Evolutionary conservation across 2,888 invertebrate genomes (phyloP).

Genomic region (Lomographa bimaculata): DNA sequence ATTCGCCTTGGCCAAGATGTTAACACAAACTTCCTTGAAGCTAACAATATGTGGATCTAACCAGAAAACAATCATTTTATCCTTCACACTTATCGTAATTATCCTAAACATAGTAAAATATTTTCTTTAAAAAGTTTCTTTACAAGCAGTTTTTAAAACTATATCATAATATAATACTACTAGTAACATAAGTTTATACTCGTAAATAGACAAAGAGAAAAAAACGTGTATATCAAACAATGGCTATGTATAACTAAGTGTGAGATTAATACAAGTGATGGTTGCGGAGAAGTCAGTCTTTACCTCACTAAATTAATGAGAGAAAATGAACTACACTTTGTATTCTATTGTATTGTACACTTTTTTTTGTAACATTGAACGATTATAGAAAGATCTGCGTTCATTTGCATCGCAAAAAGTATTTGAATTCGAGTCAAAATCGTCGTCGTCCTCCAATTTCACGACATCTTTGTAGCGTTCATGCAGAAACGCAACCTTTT

Average conservation of each 20-base stretch:
- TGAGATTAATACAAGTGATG: constrained; percentile 43
- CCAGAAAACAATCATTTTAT: constrained; percentile 40
- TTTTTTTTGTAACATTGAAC: constrained; percentile 4
- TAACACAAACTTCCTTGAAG: constrained; percentile 67
- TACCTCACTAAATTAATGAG: constrained; percentile 70
- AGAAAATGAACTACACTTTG: constrained; percentile 69
- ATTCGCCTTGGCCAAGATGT: constrained; percentile 38
- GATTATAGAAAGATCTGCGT: not conserved
- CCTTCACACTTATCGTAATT: constrained; percentile 41
- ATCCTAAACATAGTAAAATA: constrained; percentile 51
- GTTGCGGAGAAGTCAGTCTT: constrained; percentile 77
- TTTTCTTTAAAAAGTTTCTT: constrained; percentile 53
- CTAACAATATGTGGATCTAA: constrained; percentile 45
- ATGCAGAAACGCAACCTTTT: constrained; percentile 19
- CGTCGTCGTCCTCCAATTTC: constrained; percentile 1
- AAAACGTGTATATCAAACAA: constrained; percentile 34
- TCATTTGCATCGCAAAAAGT: constrained; percentile 3
- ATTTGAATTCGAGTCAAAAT: not conserved
- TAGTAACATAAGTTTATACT: constrained; percentile 25
- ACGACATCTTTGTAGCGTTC: constrained; percentile 20
- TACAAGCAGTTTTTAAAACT: constrained; percentile 47
- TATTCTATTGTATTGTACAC: constrained; percentile 36
- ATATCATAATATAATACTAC: constrained; percentile 35
- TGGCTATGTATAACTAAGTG: constrained; percentile 36
- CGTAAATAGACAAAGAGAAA: constrained; percentile 16